Evolutionary conservation across 1,140 invertebrate species (phyloP), one percentile per base, ranked within the genome.

Genomic region (Ridgeia piscesae): DNA sequence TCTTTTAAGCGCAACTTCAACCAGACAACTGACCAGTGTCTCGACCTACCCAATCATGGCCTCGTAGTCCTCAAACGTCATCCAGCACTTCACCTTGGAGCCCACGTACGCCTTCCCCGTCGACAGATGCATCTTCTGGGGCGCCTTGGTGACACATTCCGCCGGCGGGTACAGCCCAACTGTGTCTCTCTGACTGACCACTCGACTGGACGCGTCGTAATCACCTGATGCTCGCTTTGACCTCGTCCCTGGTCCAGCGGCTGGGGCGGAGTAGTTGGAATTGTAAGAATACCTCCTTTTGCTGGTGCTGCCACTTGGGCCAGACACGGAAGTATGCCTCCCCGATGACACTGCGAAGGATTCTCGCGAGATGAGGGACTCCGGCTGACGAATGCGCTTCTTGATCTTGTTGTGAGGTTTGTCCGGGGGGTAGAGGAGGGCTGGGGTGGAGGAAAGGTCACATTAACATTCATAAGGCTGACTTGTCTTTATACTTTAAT

Each of bases 61-160:
- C 91, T 94, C 94, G 93, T 95, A 95, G 91, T 95, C 94, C 92
- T 95, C 95, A 94, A 95, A 96, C 33, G 95, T 94, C 95, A 95
- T 95, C 95, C 95, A 95, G 93, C 94, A 94, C 92, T 95, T 94
- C 0, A 94, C 93, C 89, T 94, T 94, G 27, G 94, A 91, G 27
- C 93, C 91, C 21, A 95, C 94, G 8, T 94, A 90, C 17, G 95
- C 95, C 58, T 92, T 94, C 6, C 95, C 95, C 42, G 95, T 95
- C 17, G 95, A 95, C 92, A 95, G 91, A 27, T 94, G 94, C 34
- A 94, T 94, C 91, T 94, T 94, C 33, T 35, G 6, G 21, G 88
- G 34, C 27, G 34, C 17, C 31, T 34, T 34, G 21, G n/a, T 34
- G 34, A 35, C n/a, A 27, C 17, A 35, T 6, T 48, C 42, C 34